These are phyloP conservation scores for Xylophagus ater DNA, from an alignment of 2,888 invertebrate species.

Conservation along the genomic window DNA sequence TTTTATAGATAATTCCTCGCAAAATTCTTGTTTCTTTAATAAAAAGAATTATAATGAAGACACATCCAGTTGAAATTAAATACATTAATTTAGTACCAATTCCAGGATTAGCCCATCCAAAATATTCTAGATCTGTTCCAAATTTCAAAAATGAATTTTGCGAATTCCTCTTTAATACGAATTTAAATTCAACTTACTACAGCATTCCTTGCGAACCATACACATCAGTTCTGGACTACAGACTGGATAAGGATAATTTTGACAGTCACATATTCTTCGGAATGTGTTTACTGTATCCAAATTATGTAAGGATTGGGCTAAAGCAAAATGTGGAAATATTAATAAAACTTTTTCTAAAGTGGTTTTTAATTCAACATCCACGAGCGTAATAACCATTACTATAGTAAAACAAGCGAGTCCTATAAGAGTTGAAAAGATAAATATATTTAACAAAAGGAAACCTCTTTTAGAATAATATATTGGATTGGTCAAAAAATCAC, in stretches of 20 bases:
- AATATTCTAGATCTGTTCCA: too few species aligned
- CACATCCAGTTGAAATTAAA: conserved; percentile 43
- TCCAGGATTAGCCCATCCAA: conserved; percentile 54
- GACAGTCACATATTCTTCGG: conserved; percentile 26
- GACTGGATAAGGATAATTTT: too few species aligned
- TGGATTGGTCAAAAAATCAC: too few species aligned
- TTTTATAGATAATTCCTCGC: conserved; percentile 14
- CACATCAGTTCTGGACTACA: too few species aligned
- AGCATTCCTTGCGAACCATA: too few species aligned
- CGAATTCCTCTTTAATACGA: too few species aligned
- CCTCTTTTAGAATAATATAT: too few species aligned
- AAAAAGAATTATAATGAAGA: conserved; percentile 49
- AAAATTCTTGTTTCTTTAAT: conserved; percentile 49
- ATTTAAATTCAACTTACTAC: too few species aligned
- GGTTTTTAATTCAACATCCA: conserved; percentile 46
- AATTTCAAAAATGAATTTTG: too few species aligned
- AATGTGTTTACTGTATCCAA: conserved; percentile 27
- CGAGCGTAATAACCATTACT: conserved; percentile 53
- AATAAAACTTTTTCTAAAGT: conserved; percentile 56
- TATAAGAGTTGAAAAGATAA: too few species aligned
- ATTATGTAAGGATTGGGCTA: conserved; percentile 42
- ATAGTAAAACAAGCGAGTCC: conserved; percentile 62
- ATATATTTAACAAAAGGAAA: too few species aligned
- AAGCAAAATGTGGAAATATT: conserved; percentile 57
- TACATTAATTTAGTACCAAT: conserved; percentile 54